Conservation (phyloP, 2,113 vertebrate genomes). For the Emydura subglobosa region DNA sequence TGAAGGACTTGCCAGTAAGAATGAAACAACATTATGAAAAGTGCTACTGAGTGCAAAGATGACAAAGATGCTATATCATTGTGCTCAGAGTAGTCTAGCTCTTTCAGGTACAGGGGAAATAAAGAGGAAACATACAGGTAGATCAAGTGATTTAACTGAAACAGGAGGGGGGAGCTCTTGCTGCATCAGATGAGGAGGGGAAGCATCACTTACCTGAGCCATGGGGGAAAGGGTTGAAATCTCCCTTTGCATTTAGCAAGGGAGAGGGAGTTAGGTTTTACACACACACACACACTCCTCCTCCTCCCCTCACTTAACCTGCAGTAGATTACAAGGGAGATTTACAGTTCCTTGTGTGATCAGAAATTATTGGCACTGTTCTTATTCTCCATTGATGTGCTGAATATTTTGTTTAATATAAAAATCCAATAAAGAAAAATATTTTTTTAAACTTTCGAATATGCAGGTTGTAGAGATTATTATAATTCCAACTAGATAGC, state of each 20-base stretch:
- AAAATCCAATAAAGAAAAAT: not conserved
- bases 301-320: not conserved
- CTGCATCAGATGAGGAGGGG: not conserved
- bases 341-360: not conserved
- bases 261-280: not conserved
- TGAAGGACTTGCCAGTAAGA: not conserved
- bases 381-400: not conserved
- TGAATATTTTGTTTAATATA: not conserved
- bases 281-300: fast-evolving
- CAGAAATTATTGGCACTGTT: not conserved
- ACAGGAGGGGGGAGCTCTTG: slow-evolving; percentile 53
- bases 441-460: not conserved
- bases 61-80: not conserved
- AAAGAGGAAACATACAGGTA: not conserved
- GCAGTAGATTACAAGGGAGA: not conserved
- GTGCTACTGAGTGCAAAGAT: too few species aligned
- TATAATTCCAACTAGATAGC: not conserved
- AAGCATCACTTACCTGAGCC: not conserved
- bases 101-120: not conserved
- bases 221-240: not conserved
- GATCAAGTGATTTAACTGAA: not conserved
- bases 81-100: not conserved
- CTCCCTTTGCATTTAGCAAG: not conserved
- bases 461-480: not conserved
- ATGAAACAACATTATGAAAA: not conserved